Conservation (phyloP, 2,888 invertebrate species). For the Celastrina argiolus region DNA sequence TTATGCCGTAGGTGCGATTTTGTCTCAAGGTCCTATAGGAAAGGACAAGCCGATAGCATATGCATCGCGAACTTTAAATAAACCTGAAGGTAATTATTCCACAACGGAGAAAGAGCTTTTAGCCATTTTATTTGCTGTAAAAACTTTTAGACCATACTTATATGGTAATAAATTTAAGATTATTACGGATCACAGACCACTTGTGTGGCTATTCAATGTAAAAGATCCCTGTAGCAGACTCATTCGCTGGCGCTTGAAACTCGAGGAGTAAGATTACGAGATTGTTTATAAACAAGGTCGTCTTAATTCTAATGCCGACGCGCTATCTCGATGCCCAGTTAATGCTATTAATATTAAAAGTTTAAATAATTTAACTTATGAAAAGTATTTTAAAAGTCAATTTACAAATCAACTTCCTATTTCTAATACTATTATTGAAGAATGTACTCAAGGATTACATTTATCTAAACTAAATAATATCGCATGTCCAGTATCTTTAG, state of each 20-base stretch:
- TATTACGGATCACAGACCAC: slow-evolving; percentile 26
- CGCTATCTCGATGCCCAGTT: slow-evolving; percentile 31
- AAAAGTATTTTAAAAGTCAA: slow-evolving; percentile 22
- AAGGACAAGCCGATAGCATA: slow-evolving; percentile 27
- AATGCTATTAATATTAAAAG: slow-evolving; percentile 21
- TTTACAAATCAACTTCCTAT: slow-evolving; percentile 19
- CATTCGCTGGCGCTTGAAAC: slow-evolving; percentile 29
- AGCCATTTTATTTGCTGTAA: neutral
- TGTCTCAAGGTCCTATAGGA: slow-evolving; percentile 28
- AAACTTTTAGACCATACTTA: slow-evolving; percentile 25
- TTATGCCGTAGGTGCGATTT: neutral
- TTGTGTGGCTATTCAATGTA: slow-evolving; percentile 31
- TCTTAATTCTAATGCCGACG: slow-evolving; percentile 32
- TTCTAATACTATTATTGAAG: slow-evolving; percentile 22
- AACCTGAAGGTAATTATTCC: slow-evolving; percentile 35
- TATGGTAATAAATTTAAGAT: slow-evolving; percentile 28
- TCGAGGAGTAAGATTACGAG: slow-evolving; percentile 32
- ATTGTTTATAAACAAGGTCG: slow-evolving; percentile 29
- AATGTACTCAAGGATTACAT: slow-evolving; percentile 8
- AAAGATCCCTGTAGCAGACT: slow-evolving; percentile 31
- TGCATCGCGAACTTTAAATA: slow-evolving; percentile 36
- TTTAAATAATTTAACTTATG: slow-evolving; percentile 14
- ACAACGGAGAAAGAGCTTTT: slow-evolving; percentile 24
- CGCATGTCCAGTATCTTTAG: slow-evolving; percentile 26
- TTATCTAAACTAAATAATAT: slow-evolving; percentile 23